A percentile compares a stretch with the other conserved stretches of the same genome.
Conservation (phyloP, 2,113 vertebrate species). For the Austrofundulus limnaeus region DNA sequence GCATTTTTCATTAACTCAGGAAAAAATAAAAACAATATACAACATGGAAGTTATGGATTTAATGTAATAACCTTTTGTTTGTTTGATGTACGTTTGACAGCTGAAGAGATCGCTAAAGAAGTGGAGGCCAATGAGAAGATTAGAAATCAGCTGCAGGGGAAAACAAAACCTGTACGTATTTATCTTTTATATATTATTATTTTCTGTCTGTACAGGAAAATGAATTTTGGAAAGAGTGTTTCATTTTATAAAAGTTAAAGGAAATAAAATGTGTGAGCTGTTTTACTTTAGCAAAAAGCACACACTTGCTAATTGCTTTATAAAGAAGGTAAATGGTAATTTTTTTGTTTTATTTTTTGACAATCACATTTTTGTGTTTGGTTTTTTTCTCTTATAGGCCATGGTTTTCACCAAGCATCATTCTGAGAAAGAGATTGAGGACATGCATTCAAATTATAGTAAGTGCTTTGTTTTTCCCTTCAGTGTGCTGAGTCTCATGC, state of each 20-base stretch:
- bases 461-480: slow-evolving; percentile 73
- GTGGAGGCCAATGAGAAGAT: slow-evolving; percentile 88
- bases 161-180: slow-evolving; percentile 72
- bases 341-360: neutral
- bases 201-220: neutral
- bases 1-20: too few species aligned
- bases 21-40: too few species aligned
- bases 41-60: too few species aligned
- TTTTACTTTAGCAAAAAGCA: too few species aligned
- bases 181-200: neutral
- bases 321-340: neutral
- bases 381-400: slow-evolving; percentile 76
- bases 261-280: too few species aligned
- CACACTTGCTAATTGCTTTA: neutral
- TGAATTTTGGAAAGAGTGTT: neutral
- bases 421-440: slow-evolving; percentile 88
- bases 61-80: too few species aligned
- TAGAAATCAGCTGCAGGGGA: slow-evolving; percentile 78
- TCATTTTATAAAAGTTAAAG: too few species aligned
- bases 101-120: slow-evolving; percentile 87
- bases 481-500: neutral
- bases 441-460: slow-evolving; percentile 89
- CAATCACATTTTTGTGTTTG: neutral
- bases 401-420: slow-evolving; percentile 90
- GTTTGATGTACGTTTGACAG: slow-evolving; percentile 71